Evolutionary conservation across 37 sponge, comb jelly and placozoan genomes (phyloP), one percentile per base, ranked within the genome.

Genomic region (Bolinopsis microptera): DNA sequence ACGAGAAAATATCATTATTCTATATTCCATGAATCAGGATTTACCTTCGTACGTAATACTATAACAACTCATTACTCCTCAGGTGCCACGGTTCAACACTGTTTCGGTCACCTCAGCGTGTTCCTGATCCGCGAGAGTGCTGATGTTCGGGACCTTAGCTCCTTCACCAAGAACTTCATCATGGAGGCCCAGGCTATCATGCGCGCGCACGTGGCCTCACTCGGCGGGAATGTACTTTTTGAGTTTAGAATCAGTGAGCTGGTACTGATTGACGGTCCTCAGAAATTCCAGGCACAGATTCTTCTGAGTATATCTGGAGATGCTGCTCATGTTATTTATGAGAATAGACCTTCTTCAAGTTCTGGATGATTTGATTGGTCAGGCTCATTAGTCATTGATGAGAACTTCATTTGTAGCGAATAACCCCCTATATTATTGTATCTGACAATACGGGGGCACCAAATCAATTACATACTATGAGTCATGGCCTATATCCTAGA

Each of bases 121-220:
- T 86, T 41, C 90, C 67, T 86, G 0, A 86, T 86, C 26, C n/a
- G 90, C 13, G 90, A 86, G 36, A 86, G 90, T 41, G 61, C 90
- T 26, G 90, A 86, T 27, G 90, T 86, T 1, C 34, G 90, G 90
- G 90, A 86, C 31, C 90, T 86, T 0, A 86, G 90, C 61, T 41
- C 61, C 61, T 86, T 86, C 90, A 86, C 90, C n/a, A 86, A 86
- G 61, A 86, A 38, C 61, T 86, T 86, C 90, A 86, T 86, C 61
- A 27, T 86, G 48, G 90, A 86, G 31, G 41, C 90, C 9, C 90
- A 86, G 90, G 90, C 90, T 0, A 41, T 86, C 38, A 23, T 86
- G 30, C 90, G 90, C 25, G 90, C 90, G 28, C 90, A 86, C 31
- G 90, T 86, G 5, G 67, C 36, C 1, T 27, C 90, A 0, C 90